These are phyloP conservation scores for Linnaemya tessellans DNA, from an alignment of 2,888 invertebrate species.

Conservation along the genomic window DNA sequence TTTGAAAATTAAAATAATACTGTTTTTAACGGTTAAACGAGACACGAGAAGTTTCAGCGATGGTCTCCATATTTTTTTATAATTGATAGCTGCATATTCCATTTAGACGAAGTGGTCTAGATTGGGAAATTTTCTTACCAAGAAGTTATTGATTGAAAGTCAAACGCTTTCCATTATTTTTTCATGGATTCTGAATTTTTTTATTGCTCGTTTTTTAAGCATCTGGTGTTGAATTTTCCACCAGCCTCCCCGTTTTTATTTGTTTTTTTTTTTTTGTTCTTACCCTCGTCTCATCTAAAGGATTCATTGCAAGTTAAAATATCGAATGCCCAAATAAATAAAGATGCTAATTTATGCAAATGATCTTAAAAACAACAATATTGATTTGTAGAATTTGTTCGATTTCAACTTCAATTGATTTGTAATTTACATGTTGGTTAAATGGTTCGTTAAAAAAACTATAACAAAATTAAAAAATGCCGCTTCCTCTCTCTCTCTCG, in stretches of 20 bases:
- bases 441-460: conserved; percentile 66
- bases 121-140: too few relatives aligned
- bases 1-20: too few relatives aligned
- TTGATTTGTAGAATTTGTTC: conserved; percentile 54
- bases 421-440: conserved; percentile 70
- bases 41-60: too few relatives aligned
- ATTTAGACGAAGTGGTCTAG: too few relatives aligned
- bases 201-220: neutral
- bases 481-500: neutral
- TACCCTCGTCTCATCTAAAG: conserved; percentile 19
- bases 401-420: conserved; percentile 66
- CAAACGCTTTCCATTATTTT: too few relatives aligned
- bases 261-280: neutral
- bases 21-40: too few relatives aligned
- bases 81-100: too few relatives aligned
- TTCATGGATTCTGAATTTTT: too few relatives aligned
- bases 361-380: conserved; percentile 33
- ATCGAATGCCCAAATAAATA: conserved; percentile 27
- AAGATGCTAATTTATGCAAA: conserved; percentile 66
- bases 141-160: too few relatives aligned
- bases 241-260: conserved; percentile 33
- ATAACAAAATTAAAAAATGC: conserved; percentile 20
- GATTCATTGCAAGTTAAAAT: neutral
- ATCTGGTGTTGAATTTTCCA: conserved; percentile 40
- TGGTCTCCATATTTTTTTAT: too few relatives aligned